Evolutionary conservation across 2,888 invertebrate species (phyloP).

Genomic region (Chrysolina americana): DNA sequence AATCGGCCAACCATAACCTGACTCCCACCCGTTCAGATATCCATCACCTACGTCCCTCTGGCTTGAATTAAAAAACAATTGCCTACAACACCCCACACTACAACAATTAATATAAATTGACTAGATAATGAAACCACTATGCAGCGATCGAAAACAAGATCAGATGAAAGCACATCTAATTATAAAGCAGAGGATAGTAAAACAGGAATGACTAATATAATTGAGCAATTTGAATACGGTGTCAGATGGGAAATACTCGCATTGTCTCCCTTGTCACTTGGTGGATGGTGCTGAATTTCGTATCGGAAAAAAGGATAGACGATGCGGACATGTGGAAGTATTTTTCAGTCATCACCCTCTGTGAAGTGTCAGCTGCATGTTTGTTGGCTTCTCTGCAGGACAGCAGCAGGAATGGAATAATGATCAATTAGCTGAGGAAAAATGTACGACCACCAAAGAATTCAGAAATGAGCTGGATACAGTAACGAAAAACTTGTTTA

Average conservation of each 20-base stretch:
- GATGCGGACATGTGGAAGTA: constrained; percentile 4
- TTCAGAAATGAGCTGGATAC: no score
- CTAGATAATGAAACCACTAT: constrained; percentile 45
- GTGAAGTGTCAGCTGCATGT: constrained; percentile 9
- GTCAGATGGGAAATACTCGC: constrained; percentile 59
- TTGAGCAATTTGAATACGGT: constrained; percentile 65
- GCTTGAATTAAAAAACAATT: constrained; percentile 48
- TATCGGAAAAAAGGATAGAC: background rate
- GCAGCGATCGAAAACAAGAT: constrained; percentile 49
- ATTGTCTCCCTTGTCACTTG: constrained; percentile 16
- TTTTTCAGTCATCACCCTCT: background rate
- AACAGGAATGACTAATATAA: constrained; percentile 63
- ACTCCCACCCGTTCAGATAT: constrained; percentile 8
- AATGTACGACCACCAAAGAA: no score
- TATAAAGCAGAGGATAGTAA: constrained; percentile 40
- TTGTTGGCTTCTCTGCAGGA: constrained; percentile 4
- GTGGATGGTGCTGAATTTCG: background rate
- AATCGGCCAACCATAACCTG: background rate
- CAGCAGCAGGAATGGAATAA: background rate
- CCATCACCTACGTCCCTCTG: constrained; percentile 19
- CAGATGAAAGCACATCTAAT: constrained; percentile 52
- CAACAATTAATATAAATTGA: constrained; percentile 52
- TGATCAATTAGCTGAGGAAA: background rate
- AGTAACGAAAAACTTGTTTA: no score
- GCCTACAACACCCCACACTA: constrained; percentile 43